These are phyloP conservation scores for Sisyra terminalis DNA, from an alignment of 2,888 invertebrate genomes.

Conservation along the genomic window DNA sequence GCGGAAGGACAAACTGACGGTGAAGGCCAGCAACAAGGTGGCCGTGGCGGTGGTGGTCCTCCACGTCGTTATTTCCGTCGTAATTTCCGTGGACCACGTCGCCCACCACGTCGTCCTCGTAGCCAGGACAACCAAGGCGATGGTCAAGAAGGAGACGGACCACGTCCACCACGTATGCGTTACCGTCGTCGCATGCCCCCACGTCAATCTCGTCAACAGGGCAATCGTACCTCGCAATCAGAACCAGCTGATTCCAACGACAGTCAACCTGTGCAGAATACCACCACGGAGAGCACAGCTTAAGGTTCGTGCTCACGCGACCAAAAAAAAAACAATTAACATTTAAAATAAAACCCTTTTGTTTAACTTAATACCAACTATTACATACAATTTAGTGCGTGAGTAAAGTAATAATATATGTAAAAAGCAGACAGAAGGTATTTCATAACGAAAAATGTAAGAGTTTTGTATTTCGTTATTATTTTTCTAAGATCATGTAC, in stretches of 20 bases:
- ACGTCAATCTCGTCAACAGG: constrained; percentile 18
- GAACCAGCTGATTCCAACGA: constrained; percentile 20
- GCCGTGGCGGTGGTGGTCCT: constrained; percentile 29
- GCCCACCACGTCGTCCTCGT: constrained; percentile 33
- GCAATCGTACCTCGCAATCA: constrained; percentile 23
- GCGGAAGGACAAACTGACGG: constrained; percentile 24
- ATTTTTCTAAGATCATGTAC: constrained; percentile 5
- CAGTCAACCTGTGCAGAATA: constrained; percentile 39
- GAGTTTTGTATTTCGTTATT: constrained; percentile 4
- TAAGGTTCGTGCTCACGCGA: constrained; percentile 20
- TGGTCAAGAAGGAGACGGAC: constrained; percentile 25
- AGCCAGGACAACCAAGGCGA: constrained; percentile 32
- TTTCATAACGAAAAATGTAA: constrained; percentile 20
- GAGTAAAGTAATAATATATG: constrained; percentile 18
- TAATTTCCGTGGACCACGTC: constrained; percentile 54
- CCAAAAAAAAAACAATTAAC: constrained; percentile 7
- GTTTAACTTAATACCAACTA: constrained; percentile 23
- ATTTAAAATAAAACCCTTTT: constrained; percentile 22
- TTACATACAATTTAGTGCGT: constrained; percentile 23
- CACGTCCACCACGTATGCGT: constrained; percentile 26
- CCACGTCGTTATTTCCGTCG: constrained; percentile 54
- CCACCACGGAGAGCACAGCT: constrained; percentile 42
- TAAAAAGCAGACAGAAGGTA: constrained; percentile 28
- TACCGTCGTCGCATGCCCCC: constrained; percentile 25
- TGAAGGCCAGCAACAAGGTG: constrained; percentile 23